phyloP scores from a whole-genome alignment of 2,113 vertebrate genomes.

The Chlamydotis undulata region DNA sequence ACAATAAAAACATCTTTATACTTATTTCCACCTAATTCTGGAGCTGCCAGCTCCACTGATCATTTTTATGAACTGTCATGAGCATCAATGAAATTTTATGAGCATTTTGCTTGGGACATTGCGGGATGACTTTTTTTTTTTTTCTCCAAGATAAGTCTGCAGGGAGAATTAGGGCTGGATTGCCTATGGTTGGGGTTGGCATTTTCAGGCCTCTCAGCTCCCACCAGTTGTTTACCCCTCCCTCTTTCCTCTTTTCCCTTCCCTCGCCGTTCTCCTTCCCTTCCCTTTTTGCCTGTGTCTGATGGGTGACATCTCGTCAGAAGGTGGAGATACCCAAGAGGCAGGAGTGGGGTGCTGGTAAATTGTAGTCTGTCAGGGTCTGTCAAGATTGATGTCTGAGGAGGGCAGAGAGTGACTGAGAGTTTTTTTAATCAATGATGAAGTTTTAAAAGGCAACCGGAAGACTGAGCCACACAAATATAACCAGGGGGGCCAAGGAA shows the following conservation, averaged over 20 bases:
- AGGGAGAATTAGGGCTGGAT: neutral
- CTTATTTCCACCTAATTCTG: conserved; percentile 60
- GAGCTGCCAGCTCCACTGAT: conserved; percentile 51
- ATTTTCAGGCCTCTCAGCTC: neutral
- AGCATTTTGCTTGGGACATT: conserved; percentile 43
- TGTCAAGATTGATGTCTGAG: neutral
- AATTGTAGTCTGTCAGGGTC: neutral
- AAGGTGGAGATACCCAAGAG: neutral
- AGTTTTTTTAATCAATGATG: neutral
- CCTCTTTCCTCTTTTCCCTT: neutral
- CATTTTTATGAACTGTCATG: conserved; percentile 60
- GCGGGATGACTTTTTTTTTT: conserved; percentile 6
- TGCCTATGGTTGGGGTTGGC: neutral
- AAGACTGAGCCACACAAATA: neutral
- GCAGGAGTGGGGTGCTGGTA: neutral
- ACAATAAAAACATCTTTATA: conserved; percentile 56
- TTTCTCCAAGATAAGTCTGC: neutral
- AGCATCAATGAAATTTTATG: conserved; percentile 56
- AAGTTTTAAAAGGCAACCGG: neutral
- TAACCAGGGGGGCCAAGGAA: neutral
- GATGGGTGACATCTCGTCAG: neutral
- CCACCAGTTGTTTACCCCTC: neutral
- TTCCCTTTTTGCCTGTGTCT: neutral
- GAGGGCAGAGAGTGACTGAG: neutral
- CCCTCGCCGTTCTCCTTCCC: neutral